Base-by-base conservation (phyloP, 1,140 invertebrate genomes). In the Drosophila sp. region DNA sequence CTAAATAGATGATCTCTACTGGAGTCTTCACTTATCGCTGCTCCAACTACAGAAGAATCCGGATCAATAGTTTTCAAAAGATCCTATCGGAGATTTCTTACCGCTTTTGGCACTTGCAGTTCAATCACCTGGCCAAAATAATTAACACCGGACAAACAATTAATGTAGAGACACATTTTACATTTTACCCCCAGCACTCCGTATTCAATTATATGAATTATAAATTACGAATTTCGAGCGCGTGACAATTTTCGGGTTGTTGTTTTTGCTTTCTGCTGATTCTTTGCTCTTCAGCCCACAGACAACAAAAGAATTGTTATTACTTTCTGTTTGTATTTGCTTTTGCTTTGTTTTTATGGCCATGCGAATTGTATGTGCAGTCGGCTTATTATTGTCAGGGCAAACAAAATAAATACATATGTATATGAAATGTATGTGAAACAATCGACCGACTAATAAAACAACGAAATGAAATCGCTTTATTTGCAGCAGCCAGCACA, bases 181-280 rank as follows among this genome's bases (percentile, higher is more conserved):
- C 27, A 10, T 38, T 27, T 4, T 58, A 33, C 33, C 56, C 33
- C 44, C 56, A 2, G 10, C 60, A 33, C 40, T 11, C 41, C 23
- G 62, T 56, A 55, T 77, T 77, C 61, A 44, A 81, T 47, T 66
- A 82, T 67, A 56, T 54, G 25, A 64, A 54, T 61, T 50, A 70
- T 76, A 77, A 80, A 74, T 66, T 67, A 47, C 10, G 32, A 50
- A 61, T 61, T 35, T 54, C 38, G 10, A 55, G 81, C 81, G 70
- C 78, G 78, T 84, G 81, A 85, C 64, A 50, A 50, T 10, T 27
- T 50, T 50, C 27, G 8, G 23, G 4, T 50, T 17, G 44, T 27
- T 50, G 17, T 27, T 72, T 41, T 62, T 56, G 27, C 30, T 32
- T 58, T 35, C 8, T 23, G 6, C 44, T 35, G 27, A 56, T 66